These are phyloP conservation scores for Adrianichthys oophorus DNA, from an alignment of 2,797 vertebrate genomes.

Conservation along the genomic window DNA sequence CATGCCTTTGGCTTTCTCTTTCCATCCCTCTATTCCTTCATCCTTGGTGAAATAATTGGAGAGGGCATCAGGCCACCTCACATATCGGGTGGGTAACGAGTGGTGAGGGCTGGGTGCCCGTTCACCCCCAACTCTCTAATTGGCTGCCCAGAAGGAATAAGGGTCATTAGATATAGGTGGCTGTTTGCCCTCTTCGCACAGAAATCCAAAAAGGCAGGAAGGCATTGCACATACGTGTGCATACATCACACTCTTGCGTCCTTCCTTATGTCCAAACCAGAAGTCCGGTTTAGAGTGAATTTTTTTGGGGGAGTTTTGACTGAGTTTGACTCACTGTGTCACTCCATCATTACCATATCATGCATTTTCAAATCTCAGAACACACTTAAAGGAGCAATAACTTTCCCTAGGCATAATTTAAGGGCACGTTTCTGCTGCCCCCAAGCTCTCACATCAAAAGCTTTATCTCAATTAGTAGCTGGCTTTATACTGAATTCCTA, in stretches of 20 bases:
- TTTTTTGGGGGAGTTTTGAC: constrained; percentile 6
- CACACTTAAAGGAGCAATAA: constrained; percentile 42
- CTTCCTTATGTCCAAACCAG: background rate
- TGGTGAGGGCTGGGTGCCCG: constrained; percentile 49
- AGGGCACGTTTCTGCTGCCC: constrained; percentile 1
- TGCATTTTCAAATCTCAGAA: constrained; percentile 34
- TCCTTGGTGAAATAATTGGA: constrained; percentile 71
- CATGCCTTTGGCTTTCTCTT: constrained; percentile 40
- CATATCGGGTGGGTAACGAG: constrained; percentile 68
- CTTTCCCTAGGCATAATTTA: constrained; percentile 21
- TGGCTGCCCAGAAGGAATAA: constrained; percentile 75
- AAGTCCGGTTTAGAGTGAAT: background rate
- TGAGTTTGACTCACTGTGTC: background rate
- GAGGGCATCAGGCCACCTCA: constrained; percentile 62
- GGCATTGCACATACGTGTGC: background rate
- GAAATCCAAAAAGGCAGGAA: constrained; percentile 5
- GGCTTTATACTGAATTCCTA: constrained; percentile 19
- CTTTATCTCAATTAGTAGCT: constrained; percentile 56
- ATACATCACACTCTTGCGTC: constrained; percentile 4
- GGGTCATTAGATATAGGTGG: constrained; percentile 69
- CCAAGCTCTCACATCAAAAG: constrained; percentile 40
- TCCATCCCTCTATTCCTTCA: constrained; percentile 29
- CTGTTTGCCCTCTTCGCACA: constrained; percentile 42
- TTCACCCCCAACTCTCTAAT: constrained; percentile 71
- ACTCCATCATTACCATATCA: constrained; percentile 36